A percentile compares a stretch with the other conserved stretches of the same genome.
These are phyloP conservation scores for Meloe dianella DNA, from an alignment of 2,888 invertebrate genomes.

Conservation along the genomic window DNA sequence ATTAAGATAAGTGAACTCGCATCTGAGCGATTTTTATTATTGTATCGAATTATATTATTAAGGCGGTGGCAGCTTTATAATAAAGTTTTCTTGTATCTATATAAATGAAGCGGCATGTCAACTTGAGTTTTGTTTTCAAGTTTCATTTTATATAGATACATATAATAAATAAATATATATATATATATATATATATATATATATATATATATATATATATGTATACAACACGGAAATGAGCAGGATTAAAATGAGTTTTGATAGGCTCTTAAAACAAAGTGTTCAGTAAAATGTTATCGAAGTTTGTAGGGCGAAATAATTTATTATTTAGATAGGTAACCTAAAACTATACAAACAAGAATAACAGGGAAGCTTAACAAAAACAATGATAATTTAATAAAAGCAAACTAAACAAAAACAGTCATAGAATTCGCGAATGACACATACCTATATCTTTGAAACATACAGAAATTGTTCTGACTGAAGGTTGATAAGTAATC, in stretches of 20 bases:
- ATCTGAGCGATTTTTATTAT: neutral
- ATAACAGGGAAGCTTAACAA: neutral
- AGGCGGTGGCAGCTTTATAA: neutral
- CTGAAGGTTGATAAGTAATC: no score
- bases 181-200: no score
- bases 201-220: no score
- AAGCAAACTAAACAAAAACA: no score
- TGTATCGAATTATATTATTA: neutral
- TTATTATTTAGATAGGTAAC: neutral
- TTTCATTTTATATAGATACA: neutral
- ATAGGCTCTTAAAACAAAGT: constrained; percentile 5
- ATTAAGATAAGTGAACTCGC: constrained; percentile 5
- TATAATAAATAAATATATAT: no score
- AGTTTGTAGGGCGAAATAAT: neutral
- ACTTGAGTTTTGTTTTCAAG: neutral
- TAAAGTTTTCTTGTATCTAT: neutral
- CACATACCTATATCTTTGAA: no score
- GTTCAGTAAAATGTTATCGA: neutral
- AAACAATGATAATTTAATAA: no score
- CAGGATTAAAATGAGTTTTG: neutral
- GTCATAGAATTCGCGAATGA: no score
- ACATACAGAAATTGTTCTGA: no score
- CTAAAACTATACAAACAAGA: neutral
- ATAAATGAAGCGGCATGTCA: constrained; percentile 1
- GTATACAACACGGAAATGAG: neutral